These are phyloP conservation scores for Diarsia mendica DNA, from an alignment of 2,888 invertebrate species.

Conservation along the genomic window DNA sequence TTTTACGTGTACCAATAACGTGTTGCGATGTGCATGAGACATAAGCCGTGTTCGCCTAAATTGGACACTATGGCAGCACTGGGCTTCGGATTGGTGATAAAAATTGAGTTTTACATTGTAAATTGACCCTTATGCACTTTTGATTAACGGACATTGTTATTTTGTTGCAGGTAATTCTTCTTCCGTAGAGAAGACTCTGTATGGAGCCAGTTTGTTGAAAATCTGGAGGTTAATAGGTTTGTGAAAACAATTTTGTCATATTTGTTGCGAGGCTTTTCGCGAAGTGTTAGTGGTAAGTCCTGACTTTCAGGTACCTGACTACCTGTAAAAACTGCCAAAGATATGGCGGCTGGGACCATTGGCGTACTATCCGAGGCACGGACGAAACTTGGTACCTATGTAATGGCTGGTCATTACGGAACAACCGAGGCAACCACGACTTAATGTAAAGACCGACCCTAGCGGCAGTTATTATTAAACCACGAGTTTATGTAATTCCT, in stretches of 20 bases:
- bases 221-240: background rate
- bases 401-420: too few species aligned
- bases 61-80: conserved; percentile 72
- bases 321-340: too few species aligned
- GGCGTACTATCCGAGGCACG: too few species aligned
- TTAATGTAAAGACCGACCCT: too few species aligned
- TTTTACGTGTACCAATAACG: conserved; percentile 84
- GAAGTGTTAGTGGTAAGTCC: too few species aligned
- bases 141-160: conserved; percentile 19
- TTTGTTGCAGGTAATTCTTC: conserved; percentile 26
- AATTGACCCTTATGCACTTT: conserved; percentile 10
- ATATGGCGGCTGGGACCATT: too few species aligned
- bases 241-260: background rate
- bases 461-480: too few species aligned
- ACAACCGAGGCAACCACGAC: too few species aligned
- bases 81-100: conserved; percentile 31
- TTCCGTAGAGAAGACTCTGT: background rate
- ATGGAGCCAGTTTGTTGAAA: background rate
- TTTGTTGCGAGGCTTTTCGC: too few species aligned
- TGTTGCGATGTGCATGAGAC: conserved; percentile 72
- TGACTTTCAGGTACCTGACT: too few species aligned
- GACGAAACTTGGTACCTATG: too few species aligned
- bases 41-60: conserved; percentile 78
- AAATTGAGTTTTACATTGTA: conserved; percentile 24
- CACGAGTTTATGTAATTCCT: background rate